Evolutionary conservation across 2,797 vertebrate species (phyloP), one percentile per base, ranked within the genome.

Genomic region (Hippoglossus hippoglossus): DNA sequence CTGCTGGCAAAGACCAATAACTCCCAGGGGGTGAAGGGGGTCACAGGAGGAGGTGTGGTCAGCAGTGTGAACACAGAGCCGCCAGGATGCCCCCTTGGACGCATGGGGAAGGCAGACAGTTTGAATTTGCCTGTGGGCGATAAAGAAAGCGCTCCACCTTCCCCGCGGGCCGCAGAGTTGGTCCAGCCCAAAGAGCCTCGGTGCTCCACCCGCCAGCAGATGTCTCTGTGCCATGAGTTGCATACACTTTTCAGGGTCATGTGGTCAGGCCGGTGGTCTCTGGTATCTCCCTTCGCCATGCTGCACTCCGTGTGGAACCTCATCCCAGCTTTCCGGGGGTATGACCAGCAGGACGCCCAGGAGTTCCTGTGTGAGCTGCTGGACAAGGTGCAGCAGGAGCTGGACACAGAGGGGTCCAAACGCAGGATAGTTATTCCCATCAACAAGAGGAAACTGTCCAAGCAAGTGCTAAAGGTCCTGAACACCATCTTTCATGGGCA

Each of bases 401-500:
- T 99, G 67, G 98, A 99, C 93, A 96, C 98, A 0, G 97, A 99
- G 78, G 98, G 96, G 10, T 96, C 95, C 24, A 95, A 95, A 62
- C 96, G 94, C 60, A 95, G 96, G 87, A 97, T 99, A 73, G 96
- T 99, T 67, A 99, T 99, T 88, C 98, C 98, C 70, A 97, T 99
- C 90, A 98, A 97, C 1, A 98, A 99, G 94, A 95, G 97, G 90
- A 98, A 98, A 80, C 96, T 99, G 73, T 98, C 97, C 88, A 98
- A 98, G 90, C 97, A 99, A 93, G 98, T 99, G 92, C 95, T 99
- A 71, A 99, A 99, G 87, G 98, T 99, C 92, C 97, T 99, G 67
- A 99, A 99, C 93, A 99, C 98, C 91, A 99, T 99, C 87, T 99
- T 99, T 93, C 98, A 99, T 0, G 98, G 98, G 83, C 97, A 99